Evolutionary conservation across 2,888 invertebrate genomes (phyloP), one percentile per base, ranked within the genome.

Genomic region (Melanchra persicariae): DNA sequence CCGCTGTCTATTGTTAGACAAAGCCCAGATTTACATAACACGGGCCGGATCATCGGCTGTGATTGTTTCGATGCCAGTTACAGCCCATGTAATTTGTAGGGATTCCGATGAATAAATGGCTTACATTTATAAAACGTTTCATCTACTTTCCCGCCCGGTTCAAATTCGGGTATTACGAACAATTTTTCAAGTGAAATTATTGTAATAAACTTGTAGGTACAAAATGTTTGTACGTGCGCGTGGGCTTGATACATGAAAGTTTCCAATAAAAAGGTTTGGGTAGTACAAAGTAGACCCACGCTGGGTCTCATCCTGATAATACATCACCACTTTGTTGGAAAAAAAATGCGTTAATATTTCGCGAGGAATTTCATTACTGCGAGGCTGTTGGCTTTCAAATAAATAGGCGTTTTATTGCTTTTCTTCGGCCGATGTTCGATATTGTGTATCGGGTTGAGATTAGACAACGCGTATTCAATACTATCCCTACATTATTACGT

Each of bases 321-420:
- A 92, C 90, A 91, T 93, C 91, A 93, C 91, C 92, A 93, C 91
- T 92, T 92, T 92, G 91, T 91, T 90, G 90, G 89, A 91, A 93
- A 94, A 92, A 70, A 94, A 93, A 93, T 93, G 92, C 93, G 93
- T 92, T 93, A 93, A 93, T 95, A 95, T 94, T 95, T 93, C 88
- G 90, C 91, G 88, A 92, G 93, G 95, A 95, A 95, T 95, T 94
- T 95, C 94, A 95, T 95, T 95, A 95, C 88, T 89, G 91, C 92
- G 91, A 88, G 89, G 87, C 91, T 92, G 93, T 93, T 94, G 93
- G 91, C 93, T 94, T 94, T 94, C 91, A 91, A 94, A 94, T 93
- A 95, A 93, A 95, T 94, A 93, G 92, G 91, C 91, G 89, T 94
- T 94, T 95, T 95, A 95, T 95, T 95, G 94, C 91, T 90, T 93